Evolutionary conservation across 2,113 vertebrate genomes (phyloP), one percentile per base, ranked within the genome.

Genomic region (Carettochelys insculpta): DNA sequence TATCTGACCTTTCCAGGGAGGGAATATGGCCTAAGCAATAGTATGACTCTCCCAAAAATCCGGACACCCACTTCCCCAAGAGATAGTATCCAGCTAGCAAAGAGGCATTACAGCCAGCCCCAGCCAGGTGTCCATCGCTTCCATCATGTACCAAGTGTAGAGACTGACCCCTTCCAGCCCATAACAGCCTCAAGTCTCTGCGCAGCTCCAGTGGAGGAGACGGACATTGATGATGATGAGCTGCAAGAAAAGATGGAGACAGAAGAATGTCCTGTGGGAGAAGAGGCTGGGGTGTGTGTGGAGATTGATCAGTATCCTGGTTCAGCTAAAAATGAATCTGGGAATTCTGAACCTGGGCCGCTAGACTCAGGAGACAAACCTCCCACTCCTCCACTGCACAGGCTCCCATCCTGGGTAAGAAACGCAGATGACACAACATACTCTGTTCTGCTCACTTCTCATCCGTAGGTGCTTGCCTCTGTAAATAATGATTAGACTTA

Each of bases 321-420:
- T 54, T 85, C 85, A 85, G 88, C 54, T 11, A 92, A 89, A n/a
- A 89, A 51, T 75, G 73, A 97, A 98, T 82, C 94, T 97, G 83
- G 95, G 83, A 98, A 48, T 94, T 96, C 89, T 86, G 91, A 96
- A 82, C 34, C 65, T 81, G 86, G 43, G 1, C 0, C 86, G 24
- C 75, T 89, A 58, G 95, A 95, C 8, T 19, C 79, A 3, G 94
- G 87, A 83, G 92, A 97, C 76, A 98, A 98, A 93, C 98, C 98
- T 4, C 98, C 98, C 34, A 98, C 98, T 8, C 98, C 98, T 48
- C 98, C 98, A 0, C 95, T 99, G 71, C 98, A 99, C 90, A 97
- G 98, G 77, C 98, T 99, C 86, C 98, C 98, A 9, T 99, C 98
- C 0, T 99, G 98, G 98, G 98, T 99, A 97, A 97, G 93, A 91